Evolutionary conservation across 2,888 invertebrate genomes (phyloP).

Genomic region (Emmelina monodactyla): DNA sequence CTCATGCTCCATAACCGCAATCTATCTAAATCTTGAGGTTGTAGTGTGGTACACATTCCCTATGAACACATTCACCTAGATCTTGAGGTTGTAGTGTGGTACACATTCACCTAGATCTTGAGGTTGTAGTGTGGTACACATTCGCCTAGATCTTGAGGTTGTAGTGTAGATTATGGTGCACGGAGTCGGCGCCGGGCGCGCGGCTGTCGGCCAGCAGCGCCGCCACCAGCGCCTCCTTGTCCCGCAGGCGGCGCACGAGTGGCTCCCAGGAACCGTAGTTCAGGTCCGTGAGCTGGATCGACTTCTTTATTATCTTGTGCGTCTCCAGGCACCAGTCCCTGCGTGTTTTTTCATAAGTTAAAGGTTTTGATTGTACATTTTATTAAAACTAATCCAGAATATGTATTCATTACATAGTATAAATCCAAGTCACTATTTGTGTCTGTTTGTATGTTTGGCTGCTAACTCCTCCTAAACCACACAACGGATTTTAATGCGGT

Average conservation of each 20-base stretch:
- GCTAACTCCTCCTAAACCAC: too few species aligned
- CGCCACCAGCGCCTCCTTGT: conserved; percentile 42
- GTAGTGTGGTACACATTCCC: too few species aligned
- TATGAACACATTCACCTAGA: too few species aligned
- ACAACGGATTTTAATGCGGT: too few species aligned
- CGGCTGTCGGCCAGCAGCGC: conserved; percentile 31
- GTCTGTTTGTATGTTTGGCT: too few species aligned
- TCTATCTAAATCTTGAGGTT: too few species aligned
- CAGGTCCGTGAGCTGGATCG: conserved; percentile 54
- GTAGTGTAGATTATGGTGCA: conserved; percentile 39
- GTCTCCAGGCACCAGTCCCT: conserved; percentile 59
- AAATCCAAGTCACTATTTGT: too few species aligned
- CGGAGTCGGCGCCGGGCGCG: conserved; percentile 26
- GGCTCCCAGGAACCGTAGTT: conserved; percentile 63
- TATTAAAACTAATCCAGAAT: background rate
- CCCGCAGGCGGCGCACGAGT: conserved; percentile 37
- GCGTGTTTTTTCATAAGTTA: too few species aligned
- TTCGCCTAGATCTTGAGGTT: conserved; percentile 35
- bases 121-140: background rate
- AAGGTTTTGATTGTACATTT: conserved; percentile 3
- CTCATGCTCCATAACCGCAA: too few species aligned
- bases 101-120: too few species aligned
- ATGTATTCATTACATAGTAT: background rate
- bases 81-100: too few species aligned
- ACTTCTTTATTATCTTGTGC: conserved; percentile 52